Evolutionary conservation across 92 coral and sea anemone genomes (phyloP), one percentile per base, ranked within the genome.

Genomic region (Phymanthus crucifer): DNA sequence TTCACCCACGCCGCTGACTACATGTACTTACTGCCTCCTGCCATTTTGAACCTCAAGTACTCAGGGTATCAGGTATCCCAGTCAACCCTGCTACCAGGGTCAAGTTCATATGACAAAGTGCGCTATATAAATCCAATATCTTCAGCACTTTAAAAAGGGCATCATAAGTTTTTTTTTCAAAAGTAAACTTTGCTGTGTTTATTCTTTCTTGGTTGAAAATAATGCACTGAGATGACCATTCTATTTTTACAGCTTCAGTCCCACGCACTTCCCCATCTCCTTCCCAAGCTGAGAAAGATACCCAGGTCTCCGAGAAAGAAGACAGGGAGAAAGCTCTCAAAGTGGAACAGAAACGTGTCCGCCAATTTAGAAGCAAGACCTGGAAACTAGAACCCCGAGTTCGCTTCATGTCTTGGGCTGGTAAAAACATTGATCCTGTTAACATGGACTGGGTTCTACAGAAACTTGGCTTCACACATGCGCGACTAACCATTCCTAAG

Each of bases 361-460:
- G 99, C 33, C 99, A 95, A 92, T 95, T 95, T 82, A 87, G 99
- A 77, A 95, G 98, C 89, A 93, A 95, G 77, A 79, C 87, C 54
- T 95, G 99, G 99, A 95, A 91, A 81, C 93, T 95, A 34, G 99
- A 95, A 72, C 99, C 99, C 17, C 93, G 94, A 29, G 98, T 95
- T 35, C 90, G 99, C 21, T 93, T 95, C 78, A 85, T 95, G 81
- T 95, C 99, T 3, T 95, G 99, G 99, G 99, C 99, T 6, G 99
- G 99, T 71, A 89, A 91, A 71, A 94, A 90, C 83, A 90, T 95
- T 88, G 99, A 95, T 47, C 98, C 98, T 0, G 99, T 95, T 40
- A 95, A 95, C 86, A 95, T 95, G 65, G 99, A 95, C 75, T 95
- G 99, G 99, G 99, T 95, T 11, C 79, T 95, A 57, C 98, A 95